Evolutionary conservation across 2,113 vertebrate genomes (phyloP).

Genomic region (Meleagris gallopavo): DNA sequence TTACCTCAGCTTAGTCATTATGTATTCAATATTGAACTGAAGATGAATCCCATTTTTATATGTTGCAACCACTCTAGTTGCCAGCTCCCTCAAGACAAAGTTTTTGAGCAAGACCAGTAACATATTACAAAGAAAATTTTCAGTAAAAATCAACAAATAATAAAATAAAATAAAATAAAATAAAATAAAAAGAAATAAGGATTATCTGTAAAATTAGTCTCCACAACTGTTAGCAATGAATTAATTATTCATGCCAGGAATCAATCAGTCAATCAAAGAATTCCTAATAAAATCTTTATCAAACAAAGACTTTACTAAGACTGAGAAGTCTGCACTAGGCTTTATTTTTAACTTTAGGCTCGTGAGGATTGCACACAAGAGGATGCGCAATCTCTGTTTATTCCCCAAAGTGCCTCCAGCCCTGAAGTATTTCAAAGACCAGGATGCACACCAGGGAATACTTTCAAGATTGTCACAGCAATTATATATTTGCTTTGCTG

Average conservation of each 20-base stretch:
- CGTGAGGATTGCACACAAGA: not conserved
- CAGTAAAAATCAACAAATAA: not conserved
- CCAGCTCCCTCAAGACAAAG: not conserved
- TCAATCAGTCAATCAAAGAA: not conserved
- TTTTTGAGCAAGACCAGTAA: not conserved
- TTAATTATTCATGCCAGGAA: not conserved
- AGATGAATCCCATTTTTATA: not conserved
- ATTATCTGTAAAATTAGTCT: not conserved
- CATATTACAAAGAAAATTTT: not conserved
- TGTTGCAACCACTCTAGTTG: not conserved
- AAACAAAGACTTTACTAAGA: not conserved
- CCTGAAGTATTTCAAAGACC: not conserved
- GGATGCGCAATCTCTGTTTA: not conserved
- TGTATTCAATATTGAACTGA: not conserved
- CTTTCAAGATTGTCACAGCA: not conserved
- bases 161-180: not conserved
- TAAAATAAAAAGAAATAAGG: too few relatives aligned
- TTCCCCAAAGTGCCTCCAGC: not conserved
- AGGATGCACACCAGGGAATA: not conserved
- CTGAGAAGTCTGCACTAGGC: not conserved
- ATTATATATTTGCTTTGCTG: not conserved
- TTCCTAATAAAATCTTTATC: not conserved
- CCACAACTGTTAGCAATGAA: not conserved
- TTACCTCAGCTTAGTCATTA: not conserved
- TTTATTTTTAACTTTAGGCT: not conserved